Evolutionary conservation across 2,888 invertebrate genomes (phyloP).

Genomic region (Agriotes lineatus): DNA sequence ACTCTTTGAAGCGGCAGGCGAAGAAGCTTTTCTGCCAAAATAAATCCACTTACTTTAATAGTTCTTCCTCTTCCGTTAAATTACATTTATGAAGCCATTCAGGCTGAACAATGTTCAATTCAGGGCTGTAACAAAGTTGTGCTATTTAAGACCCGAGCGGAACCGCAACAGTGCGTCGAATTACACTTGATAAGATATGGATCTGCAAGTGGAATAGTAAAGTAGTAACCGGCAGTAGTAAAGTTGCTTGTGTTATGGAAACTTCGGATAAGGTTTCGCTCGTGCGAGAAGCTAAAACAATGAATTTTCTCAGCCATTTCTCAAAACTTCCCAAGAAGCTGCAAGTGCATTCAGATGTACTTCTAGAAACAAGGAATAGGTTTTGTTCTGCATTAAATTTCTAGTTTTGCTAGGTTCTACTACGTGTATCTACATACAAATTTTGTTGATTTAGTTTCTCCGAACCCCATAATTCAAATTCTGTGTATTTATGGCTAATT

Average conservation of each 20-base stretch:
- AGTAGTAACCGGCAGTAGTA: slow-evolving; percentile 15
- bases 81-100: slow-evolving; percentile 40
- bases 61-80: slow-evolving; percentile 36
- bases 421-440: no score
- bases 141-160: slow-evolving; percentile 34
- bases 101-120: slow-evolving; percentile 38
- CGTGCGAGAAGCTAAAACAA: slow-evolving; percentile 14
- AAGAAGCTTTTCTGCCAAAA: neutral
- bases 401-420: no score
- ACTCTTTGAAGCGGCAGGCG: neutral
- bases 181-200: slow-evolving; percentile 40
- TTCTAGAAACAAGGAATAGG: no score
- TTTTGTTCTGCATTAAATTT: no score
- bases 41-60: slow-evolving; percentile 39
- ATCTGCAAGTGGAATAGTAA: slow-evolving; percentile 26
- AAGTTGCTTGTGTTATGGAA: slow-evolving; percentile 21
- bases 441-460: no score
- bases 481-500: neutral
- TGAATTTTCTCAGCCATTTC: neutral
- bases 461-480: no score
- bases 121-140: slow-evolving; percentile 37
- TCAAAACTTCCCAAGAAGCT: neutral
- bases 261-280: slow-evolving; percentile 13
- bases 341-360: neutral
- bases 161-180: slow-evolving; percentile 40